Evolutionary conservation across 2,888 invertebrate species (phyloP), one percentile per base, ranked within the genome.

Genomic region (Drosophila demipolita): DNA sequence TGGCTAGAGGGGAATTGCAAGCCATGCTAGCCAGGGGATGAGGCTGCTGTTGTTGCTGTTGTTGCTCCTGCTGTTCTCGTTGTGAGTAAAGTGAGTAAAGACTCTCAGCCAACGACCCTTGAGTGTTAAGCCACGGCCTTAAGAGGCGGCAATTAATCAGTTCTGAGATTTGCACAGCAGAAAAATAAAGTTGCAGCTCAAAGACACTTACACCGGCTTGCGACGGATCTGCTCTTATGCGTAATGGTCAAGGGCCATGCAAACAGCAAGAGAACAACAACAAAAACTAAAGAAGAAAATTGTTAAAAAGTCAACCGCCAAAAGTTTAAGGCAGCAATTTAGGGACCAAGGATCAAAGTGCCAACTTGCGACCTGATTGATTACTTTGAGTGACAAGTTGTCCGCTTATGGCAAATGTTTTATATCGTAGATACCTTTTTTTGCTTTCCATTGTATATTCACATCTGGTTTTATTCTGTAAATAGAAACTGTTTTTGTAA

Each of bases 111-210:
- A 67, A 60, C 59, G 70, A 58, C 82, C 62, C 82, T 84, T 71
- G 79, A 82, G 87, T 74, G 78, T 59, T 63, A 75, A 66, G 87
- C 76, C 76, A 70, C 66, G 81, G 72, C 77, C 81, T 81, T 89
- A 87, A 89, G 81, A 81, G 79, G 70, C 66, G 49, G 75, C 82
- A 86, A 85, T 85, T 85, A 87, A 85, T 85, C 82, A 89, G 79
- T 66, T 53, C 73, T 55, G 64, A 73, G 68, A 76, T 67, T 72
- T 66, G 45, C 64, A 49, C 54, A 59, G 68, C 42, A 61, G 32
- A 63, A 78, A 75, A 26, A 78, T 70, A 66, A 87, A 75, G 58
- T 54, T 75, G 49, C 53, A 52, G 68, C 65, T 66, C 64, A 78
- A 80, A 71, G 63, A 70, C 66, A 66, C 57, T 58, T 63, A 40